Conservation (phyloP, 2,797 vertebrate genomes). For the Allobates femoralis region DNA sequence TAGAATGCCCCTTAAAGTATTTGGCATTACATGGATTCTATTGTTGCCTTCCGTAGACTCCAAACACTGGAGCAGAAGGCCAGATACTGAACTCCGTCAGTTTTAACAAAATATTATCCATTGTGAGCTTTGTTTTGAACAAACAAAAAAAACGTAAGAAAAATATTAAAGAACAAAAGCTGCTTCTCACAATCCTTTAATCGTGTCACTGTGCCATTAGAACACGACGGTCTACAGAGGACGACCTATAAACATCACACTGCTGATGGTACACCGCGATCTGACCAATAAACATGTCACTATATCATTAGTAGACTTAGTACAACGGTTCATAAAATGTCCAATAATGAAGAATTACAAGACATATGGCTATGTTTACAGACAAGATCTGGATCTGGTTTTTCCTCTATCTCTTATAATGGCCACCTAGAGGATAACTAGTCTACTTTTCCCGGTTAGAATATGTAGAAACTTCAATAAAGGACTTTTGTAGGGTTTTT, state of each 20-base stretch:
- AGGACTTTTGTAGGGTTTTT: no score
- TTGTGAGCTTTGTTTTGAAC: not conserved
- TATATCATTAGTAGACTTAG: constrained; percentile 25
- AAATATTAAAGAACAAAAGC: constrained; percentile 31
- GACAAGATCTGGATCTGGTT: no score
- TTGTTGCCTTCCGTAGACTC: not conserved
- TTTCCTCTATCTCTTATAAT: not conserved
- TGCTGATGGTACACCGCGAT: constrained; percentile 24
- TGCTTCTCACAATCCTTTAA: constrained; percentile 13
- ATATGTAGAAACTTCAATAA: not conserved
- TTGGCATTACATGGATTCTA: not conserved
- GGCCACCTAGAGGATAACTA: not conserved
- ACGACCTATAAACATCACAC: constrained; percentile 33
- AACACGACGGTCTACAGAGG: constrained; percentile 6
- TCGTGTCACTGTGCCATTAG: constrained; percentile 25
- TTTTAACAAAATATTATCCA: not conserved
- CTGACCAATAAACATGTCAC: constrained; percentile 34
- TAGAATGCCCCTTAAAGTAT: not conserved
- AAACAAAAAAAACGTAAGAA: not conserved
- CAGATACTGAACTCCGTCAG: not conserved
- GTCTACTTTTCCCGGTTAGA: not conserved
- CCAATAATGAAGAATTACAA: not conserved
- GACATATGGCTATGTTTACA: not conserved
- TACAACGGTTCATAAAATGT: constrained; percentile 7
- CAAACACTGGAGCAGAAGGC: constrained; percentile 1